Evolutionary conservation across 2,888 invertebrate species (phyloP).

Genomic region (Caenorhabditis drosophilae): DNA sequence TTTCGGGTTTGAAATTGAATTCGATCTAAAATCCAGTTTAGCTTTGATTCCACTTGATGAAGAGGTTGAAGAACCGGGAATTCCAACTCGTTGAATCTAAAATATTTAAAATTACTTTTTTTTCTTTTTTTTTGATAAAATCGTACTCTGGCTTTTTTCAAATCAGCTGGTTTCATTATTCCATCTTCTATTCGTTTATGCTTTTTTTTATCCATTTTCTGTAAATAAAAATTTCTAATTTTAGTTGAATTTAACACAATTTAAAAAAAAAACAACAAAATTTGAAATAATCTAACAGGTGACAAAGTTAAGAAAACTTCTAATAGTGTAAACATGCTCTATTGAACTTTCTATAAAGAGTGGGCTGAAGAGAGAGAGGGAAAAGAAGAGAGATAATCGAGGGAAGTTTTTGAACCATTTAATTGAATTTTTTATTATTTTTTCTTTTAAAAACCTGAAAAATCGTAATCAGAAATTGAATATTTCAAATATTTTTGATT

Average conservation of each 20-base stretch:
- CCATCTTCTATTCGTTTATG: conserved; percentile 27
- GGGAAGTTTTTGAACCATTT: no score
- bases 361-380: neutral
- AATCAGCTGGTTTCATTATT: conserved; percentile 32
- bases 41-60: conserved; percentile 19
- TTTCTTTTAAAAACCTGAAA: no score
- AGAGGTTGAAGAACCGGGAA: conserved; percentile 9
- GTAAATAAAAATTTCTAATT: neutral
- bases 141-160: conserved; percentile 18
- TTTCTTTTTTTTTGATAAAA: neutral
- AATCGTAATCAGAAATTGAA: no score
- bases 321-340: conserved; percentile 10
- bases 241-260: neutral
- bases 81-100: conserved; percentile 7
- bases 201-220: conserved; percentile 33
- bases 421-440: no score
- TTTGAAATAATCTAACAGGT: neutral
- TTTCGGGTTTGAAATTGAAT: neutral
- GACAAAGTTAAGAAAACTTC: no score
- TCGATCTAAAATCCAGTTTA: conserved; percentile 27
- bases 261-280: neutral
- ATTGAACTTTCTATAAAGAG: neutral
- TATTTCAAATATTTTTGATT: no score
- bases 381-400: no score
- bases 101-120: neutral